These are phyloP conservation scores for Cheilosia urbana DNA, from an alignment of 2,888 invertebrate genomes.

Conservation along the genomic window DNA sequence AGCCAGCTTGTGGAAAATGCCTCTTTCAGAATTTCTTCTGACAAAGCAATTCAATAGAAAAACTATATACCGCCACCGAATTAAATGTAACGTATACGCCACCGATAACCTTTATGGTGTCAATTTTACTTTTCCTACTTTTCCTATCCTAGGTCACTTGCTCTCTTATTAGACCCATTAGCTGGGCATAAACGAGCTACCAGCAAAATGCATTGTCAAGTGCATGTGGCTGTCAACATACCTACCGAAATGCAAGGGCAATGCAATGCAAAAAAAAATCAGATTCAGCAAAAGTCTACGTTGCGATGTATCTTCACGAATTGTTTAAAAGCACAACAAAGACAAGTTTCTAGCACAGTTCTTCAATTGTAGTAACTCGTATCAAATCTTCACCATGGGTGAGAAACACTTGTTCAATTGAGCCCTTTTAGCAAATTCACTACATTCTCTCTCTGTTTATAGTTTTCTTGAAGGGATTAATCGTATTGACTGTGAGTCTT, in stretches of 20 bases:
- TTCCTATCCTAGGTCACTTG: not conserved
- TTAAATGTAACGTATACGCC: not conserved
- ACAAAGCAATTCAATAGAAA: no score
- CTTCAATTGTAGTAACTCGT: constrained; percentile 16
- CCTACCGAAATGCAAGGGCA: constrained; percentile 40
- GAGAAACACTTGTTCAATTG: not conserved
- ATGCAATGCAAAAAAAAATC: constrained; percentile 26
- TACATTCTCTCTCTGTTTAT: not conserved
- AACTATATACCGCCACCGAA: not conserved
- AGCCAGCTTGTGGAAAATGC: no score
- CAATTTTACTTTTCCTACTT: constrained; percentile 2
- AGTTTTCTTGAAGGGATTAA: constrained; percentile 61
- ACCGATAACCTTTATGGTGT: not conserved
- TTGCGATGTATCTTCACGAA: constrained; percentile 9
- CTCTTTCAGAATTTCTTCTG: no score
- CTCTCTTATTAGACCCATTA: not conserved
- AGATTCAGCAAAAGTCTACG: constrained; percentile 24
- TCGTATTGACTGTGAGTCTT: constrained; percentile 27
- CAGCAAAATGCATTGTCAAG: constrained; percentile 43
- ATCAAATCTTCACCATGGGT: constrained; percentile 59
- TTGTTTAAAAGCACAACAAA: constrained; percentile 53
- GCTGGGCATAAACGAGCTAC: not conserved
- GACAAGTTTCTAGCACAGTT: constrained; percentile 34
- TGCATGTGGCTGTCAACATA: constrained; percentile 17
- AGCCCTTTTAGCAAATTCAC: not conserved